Evolutionary conservation across 2,888 invertebrate species (phyloP).

Genomic region (Pristionchus entomophagus): DNA sequence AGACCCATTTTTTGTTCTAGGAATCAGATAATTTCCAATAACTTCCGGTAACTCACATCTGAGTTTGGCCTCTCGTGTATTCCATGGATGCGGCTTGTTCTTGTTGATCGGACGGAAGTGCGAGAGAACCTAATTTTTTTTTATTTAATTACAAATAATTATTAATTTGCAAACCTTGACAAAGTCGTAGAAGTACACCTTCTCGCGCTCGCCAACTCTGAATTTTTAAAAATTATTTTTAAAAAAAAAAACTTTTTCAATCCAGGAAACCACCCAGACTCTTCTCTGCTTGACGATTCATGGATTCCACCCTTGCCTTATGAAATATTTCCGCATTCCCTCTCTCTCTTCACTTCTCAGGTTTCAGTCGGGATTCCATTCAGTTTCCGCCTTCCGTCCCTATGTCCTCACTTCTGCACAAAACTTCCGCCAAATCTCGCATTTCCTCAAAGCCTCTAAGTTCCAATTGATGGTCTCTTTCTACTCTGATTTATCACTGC

Average conservation of each 20-base stretch:
- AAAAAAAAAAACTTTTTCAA: not conserved
- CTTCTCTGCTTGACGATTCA: not conserved
- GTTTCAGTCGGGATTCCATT: not conserved
- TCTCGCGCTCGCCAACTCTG: slow-evolving; percentile 64
- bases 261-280: not conserved
- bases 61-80: slow-evolving; percentile 93
- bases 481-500: slow-evolving; percentile 41
- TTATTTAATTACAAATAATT: not conserved
- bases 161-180: slow-evolving; percentile 65
- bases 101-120: slow-evolving; percentile 95
- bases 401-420: too few relatives aligned
- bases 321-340: slow-evolving; percentile 25
- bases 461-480: slow-evolving; percentile 23
- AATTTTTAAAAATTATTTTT: not conserved
- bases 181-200: slow-evolving; percentile 73
- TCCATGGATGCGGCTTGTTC: slow-evolving; percentile 90
- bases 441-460: not conserved
- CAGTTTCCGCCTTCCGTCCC: not conserved
- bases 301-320: not conserved
- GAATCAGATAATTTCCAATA: not conserved
- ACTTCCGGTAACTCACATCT: slow-evolving; percentile 83
- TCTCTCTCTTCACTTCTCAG: not conserved
- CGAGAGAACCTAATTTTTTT: slow-evolving; percentile 81
- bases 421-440: not conserved
- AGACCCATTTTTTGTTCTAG: not conserved